Evolutionary conservation across 2,113 vertebrate genomes (phyloP).

Genomic region (Plectropomus leopardus): DNA sequence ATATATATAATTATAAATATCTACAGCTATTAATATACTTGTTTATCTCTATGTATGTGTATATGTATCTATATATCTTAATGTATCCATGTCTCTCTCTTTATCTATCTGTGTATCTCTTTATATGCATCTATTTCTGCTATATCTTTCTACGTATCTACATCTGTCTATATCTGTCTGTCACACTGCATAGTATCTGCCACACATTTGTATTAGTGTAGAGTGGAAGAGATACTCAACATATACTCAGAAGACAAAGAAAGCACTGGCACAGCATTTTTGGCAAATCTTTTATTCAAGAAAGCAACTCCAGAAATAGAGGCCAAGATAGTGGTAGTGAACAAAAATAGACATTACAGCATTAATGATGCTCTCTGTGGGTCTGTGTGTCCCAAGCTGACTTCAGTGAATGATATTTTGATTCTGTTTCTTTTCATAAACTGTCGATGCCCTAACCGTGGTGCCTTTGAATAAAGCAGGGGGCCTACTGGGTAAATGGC

Average conservation of each 20-base stretch:
- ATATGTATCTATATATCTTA: too few species aligned
- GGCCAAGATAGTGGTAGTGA: neutral
- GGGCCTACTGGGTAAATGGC: slow-evolving; percentile 60
- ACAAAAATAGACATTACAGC: neutral
- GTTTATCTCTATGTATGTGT: too few species aligned
- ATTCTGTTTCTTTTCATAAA: slow-evolving; percentile 45
- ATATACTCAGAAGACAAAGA: neutral
- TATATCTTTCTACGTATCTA: too few species aligned
- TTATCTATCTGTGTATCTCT: too few species aligned
- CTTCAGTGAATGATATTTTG: slow-evolving; percentile 6
- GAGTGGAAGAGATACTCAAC: neutral
- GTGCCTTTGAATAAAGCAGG: slow-evolving; percentile 53
- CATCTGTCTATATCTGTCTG: too few species aligned
- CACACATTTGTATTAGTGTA: neutral
- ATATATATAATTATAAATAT: too few species aligned
- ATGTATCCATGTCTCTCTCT: too few species aligned
- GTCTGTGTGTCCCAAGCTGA: neutral
- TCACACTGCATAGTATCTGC: too few species aligned
- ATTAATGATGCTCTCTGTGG: neutral
- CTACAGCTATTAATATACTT: too few species aligned
- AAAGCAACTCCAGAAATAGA: neutral
- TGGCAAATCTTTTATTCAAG: neutral
- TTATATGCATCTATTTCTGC: too few species aligned
- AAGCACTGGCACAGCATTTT: neutral
- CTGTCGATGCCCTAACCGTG: slow-evolving; percentile 15